Evolutionary conservation across 35 echinoderm and acorn worm species (phyloP), one percentile per base, ranked within the genome.

Genomic region (Patiria miniata): DNA sequence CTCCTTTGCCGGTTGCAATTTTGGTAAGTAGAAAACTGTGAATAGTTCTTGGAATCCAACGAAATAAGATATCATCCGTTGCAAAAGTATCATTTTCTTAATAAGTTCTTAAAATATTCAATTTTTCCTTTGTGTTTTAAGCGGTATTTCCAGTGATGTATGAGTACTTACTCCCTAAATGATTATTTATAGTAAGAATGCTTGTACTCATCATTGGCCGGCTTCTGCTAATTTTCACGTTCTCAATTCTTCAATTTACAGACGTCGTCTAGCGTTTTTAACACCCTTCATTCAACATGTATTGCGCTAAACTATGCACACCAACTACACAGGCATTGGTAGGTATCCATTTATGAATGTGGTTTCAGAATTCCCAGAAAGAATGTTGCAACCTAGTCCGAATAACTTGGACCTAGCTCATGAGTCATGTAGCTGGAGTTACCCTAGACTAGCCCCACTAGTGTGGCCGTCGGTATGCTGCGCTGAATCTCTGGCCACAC

Each of bases 241-340:
- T 33, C 53, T 77, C 73, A 79, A 51, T 87, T 87, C 77, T 58
- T 79, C 4, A 44, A 87, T 83, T 77, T 90, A 50, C 51, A 76
- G 59, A 89, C 83, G 79, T 85, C 87, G 79, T 91, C 56, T 80
- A 83, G 54, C 85, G 84, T 78, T 78, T 29, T 47, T 51, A 78
- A 90, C 34, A 87, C 16, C 26, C 54, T 73, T 73, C 14, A 30
- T 73, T 81, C 83, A 91, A 82, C 61, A 95, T 95, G 93, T 91
- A 95, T 90, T 80, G 93, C 78, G 85, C 89, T 53, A 95, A 83
- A 91, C 68, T 95, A 36, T 95, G 93, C 61, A 85, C 88, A 23
- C 52, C 93, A 39, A 88, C 89, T 52, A 80, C 93, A 60, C 93
- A 95, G 77, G 90, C 93, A 40, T 39, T 95, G 42, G 93, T 95